Conservation (phyloP, 30 jellyfish, hydroid and myxozoan species). For the Mastigias papua region DNA sequence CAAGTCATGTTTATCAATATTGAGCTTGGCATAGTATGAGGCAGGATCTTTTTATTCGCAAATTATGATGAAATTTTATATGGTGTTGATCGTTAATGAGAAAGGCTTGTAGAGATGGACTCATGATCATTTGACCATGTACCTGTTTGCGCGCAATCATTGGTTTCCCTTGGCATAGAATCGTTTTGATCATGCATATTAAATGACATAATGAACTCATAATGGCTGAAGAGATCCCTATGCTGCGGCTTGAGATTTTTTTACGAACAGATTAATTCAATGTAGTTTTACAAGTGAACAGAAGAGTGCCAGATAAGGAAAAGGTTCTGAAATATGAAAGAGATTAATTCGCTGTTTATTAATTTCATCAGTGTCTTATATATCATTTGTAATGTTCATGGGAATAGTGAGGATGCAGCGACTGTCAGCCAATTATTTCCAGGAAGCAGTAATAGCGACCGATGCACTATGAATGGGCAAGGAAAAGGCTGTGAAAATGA, state of each 20-base stretch:
- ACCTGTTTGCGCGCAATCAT: constrained; percentile 73
- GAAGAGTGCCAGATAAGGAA: not conserved
- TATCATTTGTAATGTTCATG: not conserved
- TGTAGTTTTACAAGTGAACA: not conserved
- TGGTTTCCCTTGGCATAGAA: constrained; percentile 14
- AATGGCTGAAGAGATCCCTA: constrained; percentile 10
- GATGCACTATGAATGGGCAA: not conserved
- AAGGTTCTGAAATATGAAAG: not conserved
- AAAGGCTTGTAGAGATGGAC: not conserved
- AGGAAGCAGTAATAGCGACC: not conserved
- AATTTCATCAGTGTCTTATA: not conserved
- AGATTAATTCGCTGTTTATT: not conserved
- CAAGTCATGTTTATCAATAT: no score
- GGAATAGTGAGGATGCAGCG: not conserved
- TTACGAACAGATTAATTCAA: not conserved
- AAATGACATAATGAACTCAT: constrained; percentile 58
- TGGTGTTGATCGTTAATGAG: no score
- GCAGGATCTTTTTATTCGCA: no score
- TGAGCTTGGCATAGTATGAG: no score
- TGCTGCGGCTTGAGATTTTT: constrained; percentile 67
- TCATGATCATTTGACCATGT: constrained; percentile 76
- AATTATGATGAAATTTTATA: no score
- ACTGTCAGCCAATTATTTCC: not conserved
- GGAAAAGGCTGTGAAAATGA: not conserved
- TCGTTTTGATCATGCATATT: constrained; percentile 62